phyloP scores from a whole-genome alignment of 2,113 vertebrate genomes.

The Cricetomys ansorgei region DNA sequence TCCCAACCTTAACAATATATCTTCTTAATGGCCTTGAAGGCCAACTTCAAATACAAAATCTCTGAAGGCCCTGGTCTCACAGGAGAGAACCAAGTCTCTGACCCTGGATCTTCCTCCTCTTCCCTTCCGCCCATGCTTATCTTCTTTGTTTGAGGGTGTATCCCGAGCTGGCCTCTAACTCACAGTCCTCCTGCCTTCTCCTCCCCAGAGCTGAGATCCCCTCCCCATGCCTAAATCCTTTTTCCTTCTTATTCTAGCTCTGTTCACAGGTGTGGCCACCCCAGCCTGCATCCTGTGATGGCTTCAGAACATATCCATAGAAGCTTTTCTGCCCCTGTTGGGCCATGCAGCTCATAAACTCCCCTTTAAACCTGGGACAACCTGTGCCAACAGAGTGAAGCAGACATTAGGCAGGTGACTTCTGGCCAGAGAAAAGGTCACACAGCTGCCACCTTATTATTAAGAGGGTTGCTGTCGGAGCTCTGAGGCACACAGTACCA shows the following conservation, averaged over 20 bases:
- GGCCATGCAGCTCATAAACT: background rate
- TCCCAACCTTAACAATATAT: conserved; percentile 1
- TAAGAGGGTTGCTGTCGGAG: background rate
- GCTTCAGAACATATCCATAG: background rate
- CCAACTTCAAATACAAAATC: conserved; percentile 12
- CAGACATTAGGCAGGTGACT: background rate
- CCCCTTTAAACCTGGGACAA: background rate
- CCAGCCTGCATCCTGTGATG: background rate
- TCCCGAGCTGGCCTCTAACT: background rate
- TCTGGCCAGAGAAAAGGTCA: background rate
- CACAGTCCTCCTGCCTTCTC: background rate
- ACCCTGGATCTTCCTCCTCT: background rate
- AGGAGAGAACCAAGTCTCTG: background rate
- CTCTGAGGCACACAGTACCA: background rate
- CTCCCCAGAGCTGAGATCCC: background rate
- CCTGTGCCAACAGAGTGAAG: conserved; percentile 4
- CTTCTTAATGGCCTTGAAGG: conserved; percentile 17
- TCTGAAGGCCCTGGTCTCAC: conserved; percentile 30
- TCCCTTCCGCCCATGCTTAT: too few species aligned
- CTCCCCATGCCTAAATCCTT: background rate
- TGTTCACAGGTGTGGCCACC: background rate
- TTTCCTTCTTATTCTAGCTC: background rate
- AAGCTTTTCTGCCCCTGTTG: background rate
- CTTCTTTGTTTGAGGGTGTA: background rate
- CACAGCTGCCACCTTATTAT: background rate